Base-by-base conservation (phyloP, 2,888 invertebrate genomes). In the Tribolium freemani region DNA sequence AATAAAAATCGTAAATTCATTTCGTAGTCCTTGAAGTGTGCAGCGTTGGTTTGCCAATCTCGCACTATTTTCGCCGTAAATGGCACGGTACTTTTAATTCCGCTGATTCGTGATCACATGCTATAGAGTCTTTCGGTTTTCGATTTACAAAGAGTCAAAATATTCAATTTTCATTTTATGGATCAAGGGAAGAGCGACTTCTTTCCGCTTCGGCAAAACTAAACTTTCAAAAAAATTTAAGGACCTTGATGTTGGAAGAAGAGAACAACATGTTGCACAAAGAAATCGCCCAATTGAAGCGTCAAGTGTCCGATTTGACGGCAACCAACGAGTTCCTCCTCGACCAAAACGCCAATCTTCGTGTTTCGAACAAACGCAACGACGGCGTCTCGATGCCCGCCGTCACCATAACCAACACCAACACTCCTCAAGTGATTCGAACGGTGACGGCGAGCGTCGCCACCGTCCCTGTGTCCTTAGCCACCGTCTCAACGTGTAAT, bases 281-380 rank as follows among this genome's bases (percentile, higher is more conserved):
- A 77, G 90, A 91, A 82, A 89, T 93, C 56, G 91, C 91, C 54
- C 92, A 92, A 78, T 84, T 93, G 69, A 92, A 93, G 83, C 91
- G 92, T 82, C 91, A 92, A 85, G 91, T 92, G 11, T 89, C 89
- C 31, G 93, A 93, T 84, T 85, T 94, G 73, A 91, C 91, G 38
- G 93, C 93, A 1, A 93, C 93, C 5, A 94, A 94, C 84, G 93
- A 94, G 83, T 93, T 94, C 83, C 88, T 94, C 8, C 85, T 94
- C 75, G 93, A 93, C 79, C 93, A 94, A 85, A 94, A 94, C 85
- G 93, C 93, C 20, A 91, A 91, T 75, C 86, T 93, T 72, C 88
- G 94, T 30, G 88, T 92, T 74, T 89, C 89, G 9, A 90, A 89
- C 69, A 90, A 90, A 76, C 86, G 88, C 48, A 86, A 87, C 70